Evolutionary conservation across 2,888 invertebrate species (phyloP).

Genomic region (Cephus nigrinus): DNA sequence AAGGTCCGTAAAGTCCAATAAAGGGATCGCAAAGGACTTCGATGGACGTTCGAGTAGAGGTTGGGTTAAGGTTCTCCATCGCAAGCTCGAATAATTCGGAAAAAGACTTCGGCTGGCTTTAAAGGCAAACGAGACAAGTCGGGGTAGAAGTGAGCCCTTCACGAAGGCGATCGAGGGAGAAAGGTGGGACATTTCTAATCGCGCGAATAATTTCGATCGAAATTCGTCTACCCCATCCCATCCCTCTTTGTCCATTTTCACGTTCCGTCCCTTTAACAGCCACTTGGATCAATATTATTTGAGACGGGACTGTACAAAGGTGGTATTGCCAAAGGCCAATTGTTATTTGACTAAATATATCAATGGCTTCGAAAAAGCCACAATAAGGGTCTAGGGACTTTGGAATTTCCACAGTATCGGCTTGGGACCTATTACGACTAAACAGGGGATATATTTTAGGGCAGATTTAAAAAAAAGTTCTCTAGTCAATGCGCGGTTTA

Average conservation of each 20-base stretch:
- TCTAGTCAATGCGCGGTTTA: not conserved
- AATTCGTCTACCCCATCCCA: not conserved
- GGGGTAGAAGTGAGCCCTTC: not conserved
- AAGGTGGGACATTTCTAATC: not conserved
- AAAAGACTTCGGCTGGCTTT: not conserved
- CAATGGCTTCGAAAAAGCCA: not conserved
- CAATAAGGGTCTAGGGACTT: not conserved
- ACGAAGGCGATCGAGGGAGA: not conserved
- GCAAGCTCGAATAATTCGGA: not conserved
- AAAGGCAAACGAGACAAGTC: not conserved
- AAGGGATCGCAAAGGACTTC: not conserved
- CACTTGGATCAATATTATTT: not conserved
- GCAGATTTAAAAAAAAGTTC: too few species aligned
- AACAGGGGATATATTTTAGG: too few species aligned
- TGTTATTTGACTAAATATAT: not conserved
- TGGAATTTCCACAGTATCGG: not conserved
- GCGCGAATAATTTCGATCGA: not conserved
- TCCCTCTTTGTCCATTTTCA: not conserved
- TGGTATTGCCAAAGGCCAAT: not conserved
- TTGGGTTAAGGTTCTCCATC: not conserved
- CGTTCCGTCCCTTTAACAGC: not conserved
- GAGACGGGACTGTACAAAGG: not conserved
- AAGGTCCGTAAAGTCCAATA: not conserved
- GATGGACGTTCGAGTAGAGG: not conserved
- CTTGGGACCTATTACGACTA: not conserved